Base-by-base conservation (phyloP, 2,888 invertebrate species). In the Eurytoma californica region DNA sequence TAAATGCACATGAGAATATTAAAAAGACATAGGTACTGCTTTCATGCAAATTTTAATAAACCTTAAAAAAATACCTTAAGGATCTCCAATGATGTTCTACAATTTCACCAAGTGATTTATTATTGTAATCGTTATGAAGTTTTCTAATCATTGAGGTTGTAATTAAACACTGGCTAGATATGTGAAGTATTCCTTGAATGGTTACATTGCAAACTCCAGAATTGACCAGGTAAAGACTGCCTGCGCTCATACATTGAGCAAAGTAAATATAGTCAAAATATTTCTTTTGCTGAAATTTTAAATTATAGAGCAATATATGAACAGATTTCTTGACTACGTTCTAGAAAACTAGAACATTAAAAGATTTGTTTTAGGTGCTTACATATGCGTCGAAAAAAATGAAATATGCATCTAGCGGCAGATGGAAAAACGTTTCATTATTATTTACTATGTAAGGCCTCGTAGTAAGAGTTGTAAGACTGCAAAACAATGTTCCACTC, bases 191-290 rank as follows among this genome's bases (percentile, higher is more conserved):
- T n/a, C 39, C 30, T 0, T 84, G 67, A 1, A 85, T 84, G 0
- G 83, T 84, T 3, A 87, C 39, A 3, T 85, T 83, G 53, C 84
- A 86, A 4, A 83, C 76, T 3, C 81, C 83, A 1, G 73, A 63
- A 0, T 84, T 83, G 16, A 85, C 3, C 30, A 30, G 3, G 85
- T 82, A 66, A 83, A 83, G 57, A 82, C 86, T 72, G 24, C 83
- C 82, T 7, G 85, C 86, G 24, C 83, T 82, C 3, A 84, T 65
- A 69, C 82, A 83, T 4, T 88, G 87, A 4, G 84, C 39, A 0
- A 65, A 20, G n/a, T 83, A 85, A 3, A 86, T 68, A 0, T 87
- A 81, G 39, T 86, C 84, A 72, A 86, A 87, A 16, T 78, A 55
- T 0, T 84, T 85, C 14, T 76, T 83, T 5, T 28, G 67, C 13